Conservation (phyloP, 2,797 vertebrate genomes). For the Semotilus atromaculatus region DNA sequence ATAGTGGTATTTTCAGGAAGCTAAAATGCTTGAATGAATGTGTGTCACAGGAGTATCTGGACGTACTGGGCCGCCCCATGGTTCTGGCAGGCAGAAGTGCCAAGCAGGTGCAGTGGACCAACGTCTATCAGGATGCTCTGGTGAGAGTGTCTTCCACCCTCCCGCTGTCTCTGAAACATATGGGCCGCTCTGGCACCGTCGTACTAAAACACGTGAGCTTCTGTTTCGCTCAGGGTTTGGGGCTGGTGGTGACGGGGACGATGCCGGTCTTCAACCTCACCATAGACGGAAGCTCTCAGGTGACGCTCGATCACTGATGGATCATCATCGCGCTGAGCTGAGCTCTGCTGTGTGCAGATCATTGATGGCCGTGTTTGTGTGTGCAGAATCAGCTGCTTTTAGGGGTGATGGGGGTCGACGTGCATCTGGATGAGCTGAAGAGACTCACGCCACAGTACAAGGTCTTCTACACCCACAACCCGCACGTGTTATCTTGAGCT, state of each 20-base stretch:
- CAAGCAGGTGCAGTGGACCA: slow-evolving; percentile 99
- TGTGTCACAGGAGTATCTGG: slow-evolving; percentile 90
- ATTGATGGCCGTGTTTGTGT: neutral
- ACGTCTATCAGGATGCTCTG: slow-evolving; percentile 97
- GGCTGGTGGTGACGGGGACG: slow-evolving; percentile 95
- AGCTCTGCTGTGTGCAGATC: neutral
- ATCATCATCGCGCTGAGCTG: neutral
- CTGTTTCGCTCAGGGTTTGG: slow-evolving; percentile 83
- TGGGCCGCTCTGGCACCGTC: neutral
- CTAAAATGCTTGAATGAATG: slow-evolving; percentile 45
- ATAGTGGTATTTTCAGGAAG: neutral
- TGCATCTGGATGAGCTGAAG: slow-evolving; percentile 96
- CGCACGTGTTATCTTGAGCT: neutral
- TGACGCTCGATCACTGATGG: slow-evolving; percentile 41
- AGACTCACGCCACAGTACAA: slow-evolving; percentile 89
- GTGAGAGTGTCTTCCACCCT: slow-evolving; percentile 74
- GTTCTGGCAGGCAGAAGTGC: slow-evolving; percentile 94
- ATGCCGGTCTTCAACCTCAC: slow-evolving; percentile 98
- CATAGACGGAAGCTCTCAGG: slow-evolving; percentile 87
- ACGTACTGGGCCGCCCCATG: slow-evolving; percentile 97
- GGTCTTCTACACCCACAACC: slow-evolving; percentile 43
- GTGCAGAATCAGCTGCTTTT: slow-evolving; percentile 96
- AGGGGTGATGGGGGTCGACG: slow-evolving; percentile 97
- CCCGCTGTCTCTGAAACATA: slow-evolving; percentile 4
- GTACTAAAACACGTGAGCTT: neutral